A percentile compares a stretch with the other conserved stretches of the same genome.
Evolutionary conservation across 2,797 vertebrate genomes (phyloP).

Genomic region (Tokudaia tokunoshimensis): DNA sequence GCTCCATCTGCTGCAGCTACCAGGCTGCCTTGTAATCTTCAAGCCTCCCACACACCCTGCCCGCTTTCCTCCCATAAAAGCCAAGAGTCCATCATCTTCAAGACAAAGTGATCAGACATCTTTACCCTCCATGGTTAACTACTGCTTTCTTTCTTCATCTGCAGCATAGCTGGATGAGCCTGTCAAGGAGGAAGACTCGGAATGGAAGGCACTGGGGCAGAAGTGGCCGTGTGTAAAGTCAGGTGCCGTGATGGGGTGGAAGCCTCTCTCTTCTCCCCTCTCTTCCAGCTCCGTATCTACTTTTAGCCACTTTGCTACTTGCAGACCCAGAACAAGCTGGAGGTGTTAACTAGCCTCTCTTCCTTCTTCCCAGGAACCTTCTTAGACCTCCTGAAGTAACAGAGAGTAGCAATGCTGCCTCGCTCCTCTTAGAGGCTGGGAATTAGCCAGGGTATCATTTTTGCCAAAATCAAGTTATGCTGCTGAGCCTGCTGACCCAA

Average conservation of each 20-base stretch:
- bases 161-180: background rate
- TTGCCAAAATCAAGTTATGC: background rate
- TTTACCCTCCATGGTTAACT: background rate
- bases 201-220: background rate
- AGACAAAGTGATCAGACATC: background rate
- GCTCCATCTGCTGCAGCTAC: conserved; percentile 75
- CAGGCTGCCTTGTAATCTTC: conserved; percentile 57
- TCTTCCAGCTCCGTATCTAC: background rate
- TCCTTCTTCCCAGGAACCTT: background rate
- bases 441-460: background rate
- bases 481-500: background rate
- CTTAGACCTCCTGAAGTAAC: background rate
- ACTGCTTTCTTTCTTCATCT: background rate
- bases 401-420: background rate
- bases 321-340: background rate
- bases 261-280: background rate
- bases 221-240: background rate
- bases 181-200: background rate
- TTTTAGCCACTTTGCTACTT: background rate
- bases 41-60: conserved; percentile 75
- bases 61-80: conserved; percentile 16
- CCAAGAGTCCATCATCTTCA: background rate
- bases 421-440: background rate
- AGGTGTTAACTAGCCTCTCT: background rate
- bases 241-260: background rate